A percentile compares a stretch with the other conserved stretches of the same genome.
These are phyloP conservation scores for Trichonephila inaurata DNA, from an alignment of 1,140 invertebrate species.

Conservation along the genomic window DNA sequence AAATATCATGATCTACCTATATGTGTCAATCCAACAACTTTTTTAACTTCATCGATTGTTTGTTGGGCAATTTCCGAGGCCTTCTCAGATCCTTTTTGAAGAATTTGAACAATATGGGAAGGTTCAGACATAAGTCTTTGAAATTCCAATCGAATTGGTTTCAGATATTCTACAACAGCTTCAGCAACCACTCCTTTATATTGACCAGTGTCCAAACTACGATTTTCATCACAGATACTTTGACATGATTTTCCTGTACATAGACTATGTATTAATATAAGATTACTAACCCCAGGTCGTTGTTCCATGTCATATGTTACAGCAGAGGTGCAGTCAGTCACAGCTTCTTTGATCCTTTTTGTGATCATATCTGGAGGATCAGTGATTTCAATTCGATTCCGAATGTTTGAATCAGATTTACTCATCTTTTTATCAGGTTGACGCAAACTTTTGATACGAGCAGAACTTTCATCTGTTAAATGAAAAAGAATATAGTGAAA, in stretches of 20 bases:
- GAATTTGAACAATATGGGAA: slow-evolving; percentile 85
- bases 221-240: slow-evolving; percentile 87
- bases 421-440: slow-evolving; percentile 98
- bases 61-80: slow-evolving; percentile 86
- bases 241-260: slow-evolving; percentile 86
- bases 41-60: slow-evolving; percentile 86
- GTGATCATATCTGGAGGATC: slow-evolving; percentile 89
- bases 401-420: slow-evolving; percentile 92
- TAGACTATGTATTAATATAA: slow-evolving; percentile 91
- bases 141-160: slow-evolving; percentile 87
- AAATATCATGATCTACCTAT: not conserved
- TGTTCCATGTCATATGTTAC: slow-evolving; percentile 89
- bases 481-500: not conserved
- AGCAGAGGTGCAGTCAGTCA: slow-evolving; percentile 94
- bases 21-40: slow-evolving; percentile 80
- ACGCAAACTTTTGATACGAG: slow-evolving; percentile 85
- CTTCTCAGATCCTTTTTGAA: slow-evolving; percentile 86
- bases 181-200: slow-evolving; percentile 91
- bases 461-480: slow-evolving; percentile 32
- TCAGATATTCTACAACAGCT: slow-evolving; percentile 86
- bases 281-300: slow-evolving; percentile 93
- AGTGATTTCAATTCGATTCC: slow-evolving; percentile 89
- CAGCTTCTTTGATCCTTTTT: slow-evolving; percentile 93
- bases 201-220: slow-evolving; percentile 87
- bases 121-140: slow-evolving; percentile 83